Conservation (phyloP, 1,140 invertebrate genomes). For the Penaeus japonicus region DNA sequence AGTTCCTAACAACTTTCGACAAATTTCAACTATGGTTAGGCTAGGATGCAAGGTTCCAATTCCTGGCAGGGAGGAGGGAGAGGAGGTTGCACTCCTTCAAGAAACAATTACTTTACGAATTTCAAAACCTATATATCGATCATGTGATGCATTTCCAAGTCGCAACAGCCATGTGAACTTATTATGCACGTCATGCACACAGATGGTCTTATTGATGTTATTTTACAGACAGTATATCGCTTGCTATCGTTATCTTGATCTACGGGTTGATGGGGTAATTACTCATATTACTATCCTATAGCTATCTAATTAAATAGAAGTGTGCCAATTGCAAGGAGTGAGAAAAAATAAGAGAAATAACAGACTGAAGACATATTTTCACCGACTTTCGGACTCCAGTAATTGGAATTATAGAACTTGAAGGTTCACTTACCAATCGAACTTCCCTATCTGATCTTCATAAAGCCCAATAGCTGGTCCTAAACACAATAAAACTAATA, state of each 20-base stretch:
- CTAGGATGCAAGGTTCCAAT: neutral
- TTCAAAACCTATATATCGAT: too few species aligned
- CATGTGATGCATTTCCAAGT: too few species aligned
- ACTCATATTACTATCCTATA: neutral
- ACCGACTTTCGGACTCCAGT: neutral
- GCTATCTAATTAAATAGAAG: neutral
- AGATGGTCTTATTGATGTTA: too few species aligned
- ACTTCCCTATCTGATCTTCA: slow-evolving; percentile 49
- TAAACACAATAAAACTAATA: neutral
- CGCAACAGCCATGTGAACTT: neutral
- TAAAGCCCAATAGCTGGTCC: neutral
- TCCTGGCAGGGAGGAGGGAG: neutral
- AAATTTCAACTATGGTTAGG: neutral
- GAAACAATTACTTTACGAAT: too few species aligned
- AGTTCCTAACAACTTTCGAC: too few species aligned
- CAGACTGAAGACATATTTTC: neutral
- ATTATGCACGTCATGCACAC: neutral
- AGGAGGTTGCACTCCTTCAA: neutral
- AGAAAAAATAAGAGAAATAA: too few species aligned
- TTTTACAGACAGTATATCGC: too few species aligned
- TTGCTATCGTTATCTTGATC: neutral
- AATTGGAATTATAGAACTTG: neutral
- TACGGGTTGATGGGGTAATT: neutral
- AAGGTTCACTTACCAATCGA: slow-evolving; percentile 33
- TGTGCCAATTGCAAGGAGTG: too few species aligned